These are phyloP conservation scores for Myotis yumanensis DNA, from an alignment of 2,113 vertebrate genomes.

Conservation along the genomic window DNA sequence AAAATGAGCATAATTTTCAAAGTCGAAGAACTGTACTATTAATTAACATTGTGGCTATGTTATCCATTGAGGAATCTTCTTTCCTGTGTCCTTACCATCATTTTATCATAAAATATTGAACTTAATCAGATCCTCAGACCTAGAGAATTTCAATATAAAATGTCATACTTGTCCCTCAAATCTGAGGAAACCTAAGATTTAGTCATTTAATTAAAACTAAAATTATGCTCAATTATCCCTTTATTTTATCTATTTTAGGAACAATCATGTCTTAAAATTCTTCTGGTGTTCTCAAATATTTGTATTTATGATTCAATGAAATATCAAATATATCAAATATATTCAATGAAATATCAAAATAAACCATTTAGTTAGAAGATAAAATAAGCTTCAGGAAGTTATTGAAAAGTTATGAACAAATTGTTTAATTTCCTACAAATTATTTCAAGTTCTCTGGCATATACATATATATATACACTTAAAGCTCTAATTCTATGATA, in stretches of 20 bases:
- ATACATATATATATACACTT: not conserved
- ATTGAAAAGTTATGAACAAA: constrained; percentile 49
- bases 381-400: constrained; percentile 58
- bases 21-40: not conserved
- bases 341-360: constrained; percentile 59
- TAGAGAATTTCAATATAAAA: not conserved
- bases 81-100: not conserved
- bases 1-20: not conserved
- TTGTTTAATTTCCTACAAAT: constrained; percentile 37
- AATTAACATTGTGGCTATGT: not conserved
- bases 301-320: constrained; percentile 56
- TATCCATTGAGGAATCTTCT: not conserved
- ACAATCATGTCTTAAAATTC: constrained; percentile 30
- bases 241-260: constrained; percentile 54
- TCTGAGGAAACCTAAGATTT: not conserved
- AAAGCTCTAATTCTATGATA: not conserved
- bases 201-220: constrained; percentile 55
- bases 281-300: constrained; percentile 37
- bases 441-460: not conserved
- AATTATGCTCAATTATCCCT: constrained; percentile 48
- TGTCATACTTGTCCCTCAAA: not conserved
- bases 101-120: not conserved
- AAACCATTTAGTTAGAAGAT: constrained; percentile 30
- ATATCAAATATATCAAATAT: too few relatives aligned
- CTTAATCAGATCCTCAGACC: not conserved